A percentile compares a stretch with the other conserved stretches of the same genome.
phyloP scores from a whole-genome alignment of 1,140 invertebrate genomes.

The Hypsibius dujardini region DNA sequence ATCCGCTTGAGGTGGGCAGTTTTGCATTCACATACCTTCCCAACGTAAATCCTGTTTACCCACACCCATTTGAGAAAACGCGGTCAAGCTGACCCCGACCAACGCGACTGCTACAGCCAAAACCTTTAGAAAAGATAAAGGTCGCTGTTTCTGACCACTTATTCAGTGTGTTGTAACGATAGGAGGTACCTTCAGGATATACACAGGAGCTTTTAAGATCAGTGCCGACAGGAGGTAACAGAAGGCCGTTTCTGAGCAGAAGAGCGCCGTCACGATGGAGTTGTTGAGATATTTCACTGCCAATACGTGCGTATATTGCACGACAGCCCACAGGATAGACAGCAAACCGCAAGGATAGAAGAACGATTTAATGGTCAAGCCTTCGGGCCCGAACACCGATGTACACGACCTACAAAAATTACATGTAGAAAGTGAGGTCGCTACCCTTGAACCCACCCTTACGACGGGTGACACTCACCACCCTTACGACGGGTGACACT shows the following conservation, averaged over 20 bases:
- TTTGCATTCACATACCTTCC: neutral
- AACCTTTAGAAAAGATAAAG: constrained; percentile 6
- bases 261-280: neutral
- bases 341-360: neutral
- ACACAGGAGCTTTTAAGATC: neutral
- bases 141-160: neutral
- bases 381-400: neutral
- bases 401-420: neutral
- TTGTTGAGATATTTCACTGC: constrained; percentile 1
- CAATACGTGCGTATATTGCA: neutral
- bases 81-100: neutral
- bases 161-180: neutral
- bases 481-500: too few relatives aligned
- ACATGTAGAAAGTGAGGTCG: too few relatives aligned
- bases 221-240: neutral
- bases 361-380: neutral
- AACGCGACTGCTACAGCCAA: neutral
- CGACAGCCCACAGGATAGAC: neutral
- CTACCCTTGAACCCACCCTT: too few relatives aligned
- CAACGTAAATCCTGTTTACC: neutral
- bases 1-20: too few relatives aligned
- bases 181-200: neutral
- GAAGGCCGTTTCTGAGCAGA: constrained; percentile 8
- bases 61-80: neutral
- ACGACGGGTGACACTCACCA: too few relatives aligned